phyloP scores from a whole-genome alignment of 2,888 invertebrate genomes.

The Epsilonema sp. region DNA sequence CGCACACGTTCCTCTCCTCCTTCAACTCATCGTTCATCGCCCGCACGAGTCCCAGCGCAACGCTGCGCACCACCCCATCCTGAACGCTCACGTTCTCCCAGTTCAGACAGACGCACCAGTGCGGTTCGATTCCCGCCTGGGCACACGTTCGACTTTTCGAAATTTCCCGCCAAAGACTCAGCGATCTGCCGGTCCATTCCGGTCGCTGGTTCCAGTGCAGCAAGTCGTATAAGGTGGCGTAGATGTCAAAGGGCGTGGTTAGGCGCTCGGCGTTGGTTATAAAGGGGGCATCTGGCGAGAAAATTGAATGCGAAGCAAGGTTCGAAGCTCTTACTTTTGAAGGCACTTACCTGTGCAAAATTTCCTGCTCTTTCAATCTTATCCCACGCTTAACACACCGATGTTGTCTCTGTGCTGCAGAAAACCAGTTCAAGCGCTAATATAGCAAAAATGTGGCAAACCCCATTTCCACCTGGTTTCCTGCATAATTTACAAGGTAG shows the following conservation, averaged over 20 bases:
- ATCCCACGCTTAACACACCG: too few relatives aligned
- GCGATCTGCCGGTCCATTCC: not conserved
- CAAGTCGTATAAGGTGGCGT: slow-evolving; percentile 53
- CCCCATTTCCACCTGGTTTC: too few relatives aligned
- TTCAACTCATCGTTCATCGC: slow-evolving; percentile 34
- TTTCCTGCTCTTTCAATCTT: too few relatives aligned
- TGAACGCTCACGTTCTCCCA: slow-evolving; percentile 47
- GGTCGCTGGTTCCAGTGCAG: slow-evolving; percentile 32
- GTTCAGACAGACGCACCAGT: slow-evolving; percentile 84
- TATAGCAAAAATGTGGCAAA: too few relatives aligned
- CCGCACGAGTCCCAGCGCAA: slow-evolving; percentile 35
- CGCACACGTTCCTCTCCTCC: slow-evolving; percentile 29
- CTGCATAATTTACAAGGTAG: too few relatives aligned
- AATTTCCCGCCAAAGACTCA: slow-evolving; percentile 18
- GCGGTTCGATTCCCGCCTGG: slow-evolving; percentile 71
- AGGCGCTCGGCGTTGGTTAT: slow-evolving; percentile 45
- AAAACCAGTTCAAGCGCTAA: too few relatives aligned
- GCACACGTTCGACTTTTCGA: slow-evolving; percentile 56
- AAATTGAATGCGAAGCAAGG: too few relatives aligned
- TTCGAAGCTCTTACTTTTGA: too few relatives aligned
- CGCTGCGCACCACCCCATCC: slow-evolving; percentile 36
- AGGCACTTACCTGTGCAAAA: too few relatives aligned
- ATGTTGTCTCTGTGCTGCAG: too few relatives aligned
- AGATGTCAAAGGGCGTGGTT: slow-evolving; percentile 69
- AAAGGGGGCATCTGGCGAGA: too few relatives aligned